phyloP scores from a whole-genome alignment of 2,797 vertebrate species.

The Oryzias dopingdopingensis region DNA sequence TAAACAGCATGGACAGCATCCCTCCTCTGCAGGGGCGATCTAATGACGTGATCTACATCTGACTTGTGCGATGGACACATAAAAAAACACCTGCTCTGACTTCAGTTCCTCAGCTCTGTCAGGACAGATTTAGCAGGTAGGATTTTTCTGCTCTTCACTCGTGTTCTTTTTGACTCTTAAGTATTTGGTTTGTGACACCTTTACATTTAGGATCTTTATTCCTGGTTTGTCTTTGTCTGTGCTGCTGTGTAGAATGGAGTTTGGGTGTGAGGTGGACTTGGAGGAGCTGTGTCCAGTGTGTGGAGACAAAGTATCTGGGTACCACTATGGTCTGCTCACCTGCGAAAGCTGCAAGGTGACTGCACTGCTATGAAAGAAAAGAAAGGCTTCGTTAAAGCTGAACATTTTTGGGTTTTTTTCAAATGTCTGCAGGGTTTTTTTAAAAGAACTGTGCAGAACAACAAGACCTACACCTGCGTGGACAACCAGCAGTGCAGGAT shows the following conservation, averaged over 20 bases:
- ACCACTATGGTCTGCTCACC: constrained; percentile 80
- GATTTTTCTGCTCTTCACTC: too few species aligned
- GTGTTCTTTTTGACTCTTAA: too few species aligned
- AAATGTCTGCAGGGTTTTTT: constrained; percentile 85
- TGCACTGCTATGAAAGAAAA: neutral
- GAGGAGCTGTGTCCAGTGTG: constrained; percentile 77
- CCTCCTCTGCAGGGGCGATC: constrained; percentile 12
- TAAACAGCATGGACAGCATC: neutral
- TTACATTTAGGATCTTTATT: neutral
- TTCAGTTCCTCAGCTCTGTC: neutral
- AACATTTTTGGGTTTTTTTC: neutral
- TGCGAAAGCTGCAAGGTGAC: constrained; percentile 79
- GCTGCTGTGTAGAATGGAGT: constrained; percentile 56
- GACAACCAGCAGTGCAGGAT: constrained; percentile 89
- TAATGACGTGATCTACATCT: neutral
- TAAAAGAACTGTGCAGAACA: constrained; percentile 94
- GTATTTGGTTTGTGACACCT: too few species aligned
- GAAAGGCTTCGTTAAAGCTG: neutral
- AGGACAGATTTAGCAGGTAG: constrained; percentile 1
- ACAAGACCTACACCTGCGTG: constrained; percentile 89
- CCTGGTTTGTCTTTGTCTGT: neutral
- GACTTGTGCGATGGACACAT: neutral
- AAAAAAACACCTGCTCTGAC: neutral
- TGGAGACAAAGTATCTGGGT: constrained; percentile 77
- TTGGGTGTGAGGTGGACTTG: constrained; percentile 31